A percentile compares a stretch with the other conserved stretches of the same genome.
phyloP scores from a whole-genome alignment of 1,140 invertebrate genomes.

The Gyrodactylus salaris region DNA sequence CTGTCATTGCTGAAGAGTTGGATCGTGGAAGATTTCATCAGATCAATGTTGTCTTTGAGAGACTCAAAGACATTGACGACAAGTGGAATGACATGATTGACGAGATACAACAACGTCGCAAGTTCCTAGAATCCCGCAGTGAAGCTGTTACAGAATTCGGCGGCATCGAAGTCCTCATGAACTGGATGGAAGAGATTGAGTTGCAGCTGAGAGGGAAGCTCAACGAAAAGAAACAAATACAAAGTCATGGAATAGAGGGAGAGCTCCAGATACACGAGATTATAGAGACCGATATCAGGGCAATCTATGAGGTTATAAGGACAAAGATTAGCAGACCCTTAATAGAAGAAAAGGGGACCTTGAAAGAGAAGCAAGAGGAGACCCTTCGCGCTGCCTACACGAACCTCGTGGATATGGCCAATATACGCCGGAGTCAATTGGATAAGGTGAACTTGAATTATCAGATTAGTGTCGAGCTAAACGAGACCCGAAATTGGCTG shows the following conservation, averaged over 20 bases:
- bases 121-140: conserved; percentile 57
- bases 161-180: conserved; percentile 60
- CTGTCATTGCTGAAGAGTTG: conserved; percentile 70
- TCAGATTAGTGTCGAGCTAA: neutral
- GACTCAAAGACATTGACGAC: conserved; percentile 78
- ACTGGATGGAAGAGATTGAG: conserved; percentile 47
- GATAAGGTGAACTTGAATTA: conserved; percentile 50
- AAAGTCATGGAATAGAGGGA: conserved; percentile 96
- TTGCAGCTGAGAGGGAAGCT: conserved; percentile 41
- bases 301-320: conserved; percentile 24
- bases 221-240: conserved; percentile 86
- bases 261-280: conserved; percentile 81
- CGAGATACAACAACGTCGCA: conserved; percentile 48
- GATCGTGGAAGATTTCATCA: conserved; percentile 91
- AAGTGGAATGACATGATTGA: conserved; percentile 89
- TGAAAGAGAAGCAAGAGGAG: conserved; percentile 62
- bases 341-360: conserved; percentile 62
- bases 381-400: conserved; percentile 49
- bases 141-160: conserved; percentile 95
- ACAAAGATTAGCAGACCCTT: neutral
- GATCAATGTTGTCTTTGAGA: conserved; percentile 62
- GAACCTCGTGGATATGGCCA: conserved; percentile 66
- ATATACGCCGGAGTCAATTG: conserved; percentile 52
- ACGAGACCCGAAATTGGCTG: neutral
- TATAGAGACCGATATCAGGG: conserved; percentile 86